Evolutionary conservation across 2,113 vertebrate genomes (phyloP), one percentile per base, ranked within the genome.

Genomic region (Bathybates hornii): DNA sequence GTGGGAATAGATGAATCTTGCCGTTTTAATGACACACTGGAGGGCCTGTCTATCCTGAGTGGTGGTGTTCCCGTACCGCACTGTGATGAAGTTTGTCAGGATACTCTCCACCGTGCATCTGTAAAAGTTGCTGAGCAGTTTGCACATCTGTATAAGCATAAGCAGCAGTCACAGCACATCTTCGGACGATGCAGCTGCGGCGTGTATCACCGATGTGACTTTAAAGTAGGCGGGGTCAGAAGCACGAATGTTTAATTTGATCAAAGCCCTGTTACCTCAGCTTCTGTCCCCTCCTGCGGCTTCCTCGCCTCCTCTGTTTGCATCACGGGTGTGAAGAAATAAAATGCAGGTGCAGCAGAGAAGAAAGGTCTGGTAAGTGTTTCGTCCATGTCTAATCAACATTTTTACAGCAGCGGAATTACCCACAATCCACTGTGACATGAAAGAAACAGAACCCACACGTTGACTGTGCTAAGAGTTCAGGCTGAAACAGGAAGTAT

Each of bases 151-250:
- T 57, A 57, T 29, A 57, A 57, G 24, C 13, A 61, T 10, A 17
- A 61, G 27, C 1, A 61, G 29, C 32, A 63, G 59, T 63, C 17
- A 11, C 59, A 63, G 32, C 17, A 36, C 34, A n/a, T 63, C 59
- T n/a, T n/a, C 32, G 36, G 59, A 36, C 36, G 32, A 63, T n/a
- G 59, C 59, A 36, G 32, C 61, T n/a, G 16, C 0, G 10, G 17
- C 9, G 10, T 0, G 6, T 11, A 21, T 68, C 61, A 66, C 9
- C 36, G 0, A 36, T 68, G 19, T 0, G 0, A 38, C 34, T 38
- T 38, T 38, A 66, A 66, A 38, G 0, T 66, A 10, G 27, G 34
- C 3, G 3, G 61, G 0, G 9, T 66, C 19, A 68, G 19, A 38
- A 38, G 34, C 0, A 41, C 4, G 0, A 21, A 38, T 38, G 17